Evolutionary conservation across 2,113 vertebrate genomes (phyloP), one percentile per base, ranked within the genome.

Genomic region (Acanthisitta chloris): DNA sequence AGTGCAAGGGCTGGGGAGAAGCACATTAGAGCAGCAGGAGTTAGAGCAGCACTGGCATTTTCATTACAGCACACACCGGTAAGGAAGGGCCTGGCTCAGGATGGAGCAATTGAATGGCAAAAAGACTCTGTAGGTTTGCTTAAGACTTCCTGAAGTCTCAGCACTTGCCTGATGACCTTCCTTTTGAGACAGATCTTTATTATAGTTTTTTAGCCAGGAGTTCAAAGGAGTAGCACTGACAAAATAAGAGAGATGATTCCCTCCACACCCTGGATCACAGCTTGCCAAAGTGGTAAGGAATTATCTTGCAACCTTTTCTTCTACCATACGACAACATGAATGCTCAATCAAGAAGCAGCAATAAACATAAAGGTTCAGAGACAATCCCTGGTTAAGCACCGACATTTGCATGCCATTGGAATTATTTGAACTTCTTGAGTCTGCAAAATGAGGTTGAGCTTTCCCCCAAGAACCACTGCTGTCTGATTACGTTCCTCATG

Each of bases 161-260:
- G 92, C 38, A 67, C 72, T 88, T 78, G 51, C 64, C 88, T 94
- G 88, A 93, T 92, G 93, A 92, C 88, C 85, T 89, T 88, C 48
- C 40, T 78, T 93, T 86, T 67, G 52, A 92, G 59, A n/a, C 34
- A 66, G 59, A 81, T 86, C 73, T 93, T 90, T 91, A 95, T 92
- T 88, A 91, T 4, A 81, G 42, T 40, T 92, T 95, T 91, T 88
- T 80, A 83, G 64, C 43, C 55, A 59, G 59, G 48, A 88, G 80
- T 73, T 96, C 82, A 93, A 88, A 83, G 48, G n/a, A 93, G 40
- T 36, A 78, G 38, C 65, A 34, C 25, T 78, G 85, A 74, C 64
- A 92, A 95, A 94, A 90, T 86, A 86, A 79, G 58, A 83, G 90
- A 88, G 72, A 94, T 88, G 59, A 96, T 92, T 96, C 93, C 48